A percentile compares a stretch with the other conserved stretches of the same genome.
These are phyloP conservation scores for Nettapus auritus DNA, from an alignment of 2,113 vertebrate genomes.

Conservation along the genomic window DNA sequence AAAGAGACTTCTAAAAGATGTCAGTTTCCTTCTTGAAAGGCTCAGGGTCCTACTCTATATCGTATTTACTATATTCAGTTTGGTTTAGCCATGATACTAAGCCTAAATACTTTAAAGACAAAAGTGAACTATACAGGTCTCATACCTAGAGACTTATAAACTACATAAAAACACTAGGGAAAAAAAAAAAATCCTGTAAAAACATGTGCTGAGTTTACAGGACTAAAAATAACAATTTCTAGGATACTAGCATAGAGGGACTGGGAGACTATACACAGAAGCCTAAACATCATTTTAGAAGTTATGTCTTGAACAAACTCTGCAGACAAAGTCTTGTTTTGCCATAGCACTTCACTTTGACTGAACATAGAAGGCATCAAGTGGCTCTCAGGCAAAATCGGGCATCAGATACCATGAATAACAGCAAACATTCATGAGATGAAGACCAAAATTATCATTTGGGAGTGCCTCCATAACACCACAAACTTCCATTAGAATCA, in stretches of 20 bases:
- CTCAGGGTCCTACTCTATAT: background rate
- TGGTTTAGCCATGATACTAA: background rate
- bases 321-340: background rate
- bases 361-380: background rate
- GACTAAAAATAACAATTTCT: background rate
- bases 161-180: background rate
- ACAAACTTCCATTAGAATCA: background rate
- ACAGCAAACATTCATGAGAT: background rate
- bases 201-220: background rate
- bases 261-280: background rate
- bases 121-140: background rate
- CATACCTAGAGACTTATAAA: background rate
- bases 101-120: background rate
- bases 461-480: background rate
- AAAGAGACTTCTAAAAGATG: no score
- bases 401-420: background rate
- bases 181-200: background rate
- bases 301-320: background rate
- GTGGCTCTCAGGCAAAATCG: background rate
- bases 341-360: background rate
- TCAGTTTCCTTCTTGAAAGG: no score
- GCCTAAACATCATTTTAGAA: background rate
- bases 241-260: background rate
- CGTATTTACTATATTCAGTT: background rate
- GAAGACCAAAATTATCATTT: background rate